Evolutionary conservation across 2,797 vertebrate species (phyloP).

Genomic region (Pteronotus mesoamericanus): DNA sequence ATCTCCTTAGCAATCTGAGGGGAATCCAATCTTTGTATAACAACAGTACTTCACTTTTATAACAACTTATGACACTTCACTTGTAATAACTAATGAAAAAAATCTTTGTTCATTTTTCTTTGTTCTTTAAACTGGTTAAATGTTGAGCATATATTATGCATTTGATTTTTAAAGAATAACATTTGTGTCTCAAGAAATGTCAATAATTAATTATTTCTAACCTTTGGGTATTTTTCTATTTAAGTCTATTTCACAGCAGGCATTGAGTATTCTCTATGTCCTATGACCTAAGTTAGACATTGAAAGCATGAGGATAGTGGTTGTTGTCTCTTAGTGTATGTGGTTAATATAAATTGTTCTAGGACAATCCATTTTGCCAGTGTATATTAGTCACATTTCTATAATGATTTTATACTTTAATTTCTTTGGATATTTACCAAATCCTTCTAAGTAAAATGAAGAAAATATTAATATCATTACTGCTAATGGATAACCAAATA

Average conservation of each 20-base stretch:
- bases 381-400: neutral
- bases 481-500: neutral
- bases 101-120: neutral
- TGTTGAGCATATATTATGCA: neutral
- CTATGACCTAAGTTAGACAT: neutral
- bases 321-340: neutral
- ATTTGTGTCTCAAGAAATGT: neutral
- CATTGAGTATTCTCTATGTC: rapidly evolving
- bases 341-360: neutral
- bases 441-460: neutral
- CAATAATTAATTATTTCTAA: neutral
- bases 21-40: neutral
- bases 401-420: neutral
- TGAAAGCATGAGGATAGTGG: neutral
- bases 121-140: neutral
- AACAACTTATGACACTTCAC: neutral
- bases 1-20: neutral
- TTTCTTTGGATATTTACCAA: neutral
- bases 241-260: neutral
- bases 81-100: neutral
- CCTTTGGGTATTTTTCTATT: neutral
- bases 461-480: neutral
- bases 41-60: neutral
- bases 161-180: neutral
- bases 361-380: neutral